Base-by-base conservation (phyloP, 2,888 invertebrate species). In the Nomada flava region DNA sequence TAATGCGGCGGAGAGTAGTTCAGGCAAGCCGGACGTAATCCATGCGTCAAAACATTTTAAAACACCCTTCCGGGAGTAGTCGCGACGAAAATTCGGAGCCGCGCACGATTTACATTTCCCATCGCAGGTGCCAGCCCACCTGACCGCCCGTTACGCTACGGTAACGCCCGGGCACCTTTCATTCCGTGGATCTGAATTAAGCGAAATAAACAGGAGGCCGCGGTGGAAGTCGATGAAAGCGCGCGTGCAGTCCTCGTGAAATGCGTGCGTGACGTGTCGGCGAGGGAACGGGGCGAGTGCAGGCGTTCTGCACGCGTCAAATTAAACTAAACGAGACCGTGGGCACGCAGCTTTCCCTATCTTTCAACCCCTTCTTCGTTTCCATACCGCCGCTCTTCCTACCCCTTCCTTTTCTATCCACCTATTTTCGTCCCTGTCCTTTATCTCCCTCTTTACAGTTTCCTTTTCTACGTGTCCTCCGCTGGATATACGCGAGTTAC, bases 241-340 rank as follows among this genome's bases (percentile, higher is more conserved):
- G n/a, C 70, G 74, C 42, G 44, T 68, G 23, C 29, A 64, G 73
- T 80, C 82, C 67, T 69, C 64, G 63, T 59, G 62, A 78, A 77
- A 67, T 26, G 67, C 78, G 26, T 26, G 71, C 70, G 50, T 15
- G 59, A 29, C 9, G 29, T 29, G 11, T 23, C 42, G 20, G 20
- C 44, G 23, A 18, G 29, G 74, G 15, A 0, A 53, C 2, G 10
- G 11, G n/a, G n/a, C 1, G 7, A 11, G 15, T 11, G 23, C 23
- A 52, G 23, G 10, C 18, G 72, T 67, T 63, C 72, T 68, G 63
- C 80, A 70, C 73, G 82, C 70, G 76, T 71, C 76, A 73, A 74
- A 83, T 83, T 83, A 83, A 84, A 84, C 72, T 69, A 73, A 83
- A 83, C 79, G 76, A 79, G 65, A 63, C 67, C 42, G 44, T 44